Percentiles rank a stretch among this genome's conserved stretches.
These are phyloP conservation scores for Ceratosolen fusciceps DNA, from an alignment of 1,140 invertebrate genomes.

Conservation along the genomic window DNA sequence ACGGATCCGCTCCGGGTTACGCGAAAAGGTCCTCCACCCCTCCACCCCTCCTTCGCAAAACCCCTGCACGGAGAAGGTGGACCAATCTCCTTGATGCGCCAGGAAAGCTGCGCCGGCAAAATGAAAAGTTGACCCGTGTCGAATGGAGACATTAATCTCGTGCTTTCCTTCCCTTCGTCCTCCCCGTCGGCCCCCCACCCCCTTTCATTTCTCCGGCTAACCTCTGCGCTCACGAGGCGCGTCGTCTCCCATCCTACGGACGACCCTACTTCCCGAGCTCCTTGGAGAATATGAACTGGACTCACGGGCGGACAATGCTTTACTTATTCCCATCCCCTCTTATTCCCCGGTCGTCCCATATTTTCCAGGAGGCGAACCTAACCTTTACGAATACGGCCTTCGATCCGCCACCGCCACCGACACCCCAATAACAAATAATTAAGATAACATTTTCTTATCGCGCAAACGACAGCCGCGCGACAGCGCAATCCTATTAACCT, in stretches of 20 bases:
- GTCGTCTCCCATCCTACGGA: no score
- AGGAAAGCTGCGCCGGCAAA: background rate
- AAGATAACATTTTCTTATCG: no score
- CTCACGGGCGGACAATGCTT: background rate
- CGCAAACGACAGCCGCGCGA: no score
- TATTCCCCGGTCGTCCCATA: background rate
- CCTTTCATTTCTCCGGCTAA: background rate
- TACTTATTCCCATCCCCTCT: background rate
- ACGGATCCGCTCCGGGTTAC: conserved; percentile 34
- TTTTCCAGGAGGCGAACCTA: background rate
- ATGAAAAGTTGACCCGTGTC: conserved; percentile 44
- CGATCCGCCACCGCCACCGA: background rate
- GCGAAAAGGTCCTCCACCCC: background rate
- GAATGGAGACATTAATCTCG: conserved; percentile 45
- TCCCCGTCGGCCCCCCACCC: background rate
- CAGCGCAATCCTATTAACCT: no score
- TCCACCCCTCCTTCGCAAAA: background rate
- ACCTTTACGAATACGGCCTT: background rate
- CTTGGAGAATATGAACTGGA: background rate
- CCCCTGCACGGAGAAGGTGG: no score
- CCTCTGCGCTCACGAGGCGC: background rate
- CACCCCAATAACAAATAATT: no score
- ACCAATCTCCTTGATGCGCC: background rate
- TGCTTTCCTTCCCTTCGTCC: conserved; percentile 6
- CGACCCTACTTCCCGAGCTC: background rate